Evolutionary conservation across 2,888 invertebrate genomes (phyloP).

Genomic region (Cylindroiulus punctatus): DNA sequence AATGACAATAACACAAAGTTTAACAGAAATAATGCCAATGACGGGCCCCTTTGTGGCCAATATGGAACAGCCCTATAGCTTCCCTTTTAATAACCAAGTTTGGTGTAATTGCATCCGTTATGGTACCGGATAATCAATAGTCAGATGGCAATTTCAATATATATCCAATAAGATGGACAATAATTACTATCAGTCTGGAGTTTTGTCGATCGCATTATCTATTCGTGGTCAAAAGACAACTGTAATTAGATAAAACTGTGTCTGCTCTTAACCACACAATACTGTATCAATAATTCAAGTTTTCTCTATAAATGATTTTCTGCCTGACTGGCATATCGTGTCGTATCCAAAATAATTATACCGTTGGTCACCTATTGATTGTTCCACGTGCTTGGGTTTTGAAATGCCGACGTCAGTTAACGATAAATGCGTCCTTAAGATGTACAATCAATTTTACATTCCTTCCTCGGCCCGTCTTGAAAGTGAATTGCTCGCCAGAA

Average conservation of each 20-base stretch:
- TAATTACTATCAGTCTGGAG: too few relatives aligned
- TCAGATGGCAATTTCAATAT: too few relatives aligned
- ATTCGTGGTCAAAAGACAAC: not conserved
- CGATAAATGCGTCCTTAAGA: not conserved
- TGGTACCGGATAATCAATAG: too few relatives aligned
- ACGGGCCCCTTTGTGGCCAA: too few relatives aligned
- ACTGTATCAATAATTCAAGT: not conserved
- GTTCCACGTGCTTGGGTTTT: not conserved
- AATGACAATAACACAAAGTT: too few relatives aligned
- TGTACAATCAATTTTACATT: constrained; percentile 2
- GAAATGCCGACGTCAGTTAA: not conserved
- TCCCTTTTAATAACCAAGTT: too few relatives aligned
- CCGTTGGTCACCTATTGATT: constrained; percentile 4
- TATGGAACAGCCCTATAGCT: too few relatives aligned
- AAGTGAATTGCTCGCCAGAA: constrained; percentile 4
- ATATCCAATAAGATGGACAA: too few relatives aligned
- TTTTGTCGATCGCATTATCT: not conserved
- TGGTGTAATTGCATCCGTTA: too few relatives aligned
- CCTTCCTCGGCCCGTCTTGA: not conserved
- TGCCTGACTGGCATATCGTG: not conserved
- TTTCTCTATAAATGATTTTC: not conserved
- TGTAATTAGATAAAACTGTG: not conserved
- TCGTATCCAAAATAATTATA: not conserved
- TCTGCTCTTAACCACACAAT: not conserved
- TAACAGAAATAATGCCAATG: too few relatives aligned